These are phyloP conservation scores for Epinephelus cyanopodus DNA, from an alignment of 2,113 vertebrate species.

Conservation along the genomic window DNA sequence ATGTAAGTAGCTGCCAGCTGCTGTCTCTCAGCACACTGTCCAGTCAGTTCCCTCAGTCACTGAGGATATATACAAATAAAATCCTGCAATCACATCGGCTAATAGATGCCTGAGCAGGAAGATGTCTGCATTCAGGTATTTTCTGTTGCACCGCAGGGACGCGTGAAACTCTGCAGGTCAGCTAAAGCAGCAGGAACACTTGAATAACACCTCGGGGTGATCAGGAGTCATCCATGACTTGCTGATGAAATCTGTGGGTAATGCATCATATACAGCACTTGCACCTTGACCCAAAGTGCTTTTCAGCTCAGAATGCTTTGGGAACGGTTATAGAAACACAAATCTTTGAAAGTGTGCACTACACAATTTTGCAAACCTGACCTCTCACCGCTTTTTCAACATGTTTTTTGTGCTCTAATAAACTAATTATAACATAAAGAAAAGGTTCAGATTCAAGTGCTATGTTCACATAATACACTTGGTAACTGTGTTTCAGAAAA, in stretches of 20 bases:
- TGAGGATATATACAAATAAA: slow-evolving; percentile 13
- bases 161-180: slow-evolving; percentile 3
- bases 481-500: neutral
- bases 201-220: neutral
- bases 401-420: neutral
- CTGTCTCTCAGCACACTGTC: slow-evolving; percentile 26
- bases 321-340: neutral
- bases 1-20: slow-evolving; percentile 54
- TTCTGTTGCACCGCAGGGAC: neutral
- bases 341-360: neutral
- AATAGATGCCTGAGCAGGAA: slow-evolving; percentile 28
- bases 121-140: slow-evolving; percentile 19
- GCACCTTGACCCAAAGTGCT: neutral
- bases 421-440: neutral
- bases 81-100: slow-evolving; percentile 21
- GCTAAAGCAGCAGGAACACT: neutral
- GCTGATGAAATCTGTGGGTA: neutral
- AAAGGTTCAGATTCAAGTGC: neutral
- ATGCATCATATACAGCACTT: neutral
- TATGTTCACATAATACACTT: neutral
- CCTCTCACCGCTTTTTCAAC: neutral
- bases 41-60: slow-evolving; percentile 3
- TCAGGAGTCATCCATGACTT: neutral
- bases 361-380: neutral
- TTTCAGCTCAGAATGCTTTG: neutral